Evolutionary conservation across 1,140 invertebrate genomes (phyloP), one percentile per base, ranked within the genome.

Genomic region (Sycophaga agraensis): DNA sequence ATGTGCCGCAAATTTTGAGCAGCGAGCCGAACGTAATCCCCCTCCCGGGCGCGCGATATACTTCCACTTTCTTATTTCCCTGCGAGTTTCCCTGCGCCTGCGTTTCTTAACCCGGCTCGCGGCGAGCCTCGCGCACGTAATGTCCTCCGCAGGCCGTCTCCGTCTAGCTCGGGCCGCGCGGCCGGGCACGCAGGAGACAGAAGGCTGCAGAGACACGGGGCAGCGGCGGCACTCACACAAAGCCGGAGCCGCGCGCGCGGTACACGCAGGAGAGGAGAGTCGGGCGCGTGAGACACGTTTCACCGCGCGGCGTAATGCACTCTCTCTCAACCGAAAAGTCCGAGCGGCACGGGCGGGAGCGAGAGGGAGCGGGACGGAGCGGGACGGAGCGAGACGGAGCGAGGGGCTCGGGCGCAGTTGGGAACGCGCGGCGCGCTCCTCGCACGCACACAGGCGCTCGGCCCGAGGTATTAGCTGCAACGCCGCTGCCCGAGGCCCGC

Each of bases 221-320:
- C 11, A 14, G 11, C 34, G 34, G 9, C 7, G 39, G 21, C 39
- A 39, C 39, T 9, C n/a, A 42, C 39, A 19, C 31, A 6, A n/a
- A 8, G 7, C 49, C 19, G n/a, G n/a, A n/a, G 35, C 6, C 34
- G 19, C 49, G 34, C 21, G 16, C 11, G 19, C 40, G 6, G 19
- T 12, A 1, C 2, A 28, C 26, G 26, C 9, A 49, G 16, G 46
- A 14, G n/a, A n/a, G n/a, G n/a, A n/a, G n/a, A n/a, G n/a, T n/a
- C n/a, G n/a, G 28, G 28, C 31, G 40, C 12, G 31, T 19, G 45
- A 39, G 45, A 46, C 56, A 49, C 56, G 56, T 49, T 57, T 58
- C 56, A 58, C 24, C 43, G 55, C 34, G 21, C 26, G 53, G 28
- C n/a, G n/a, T n/a, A n/a, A n/a, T 49, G 56, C 56, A 58, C 24